Evolutionary conservation across 1,140 invertebrate species (phyloP).

Genomic region (Eueides isabella): DNA sequence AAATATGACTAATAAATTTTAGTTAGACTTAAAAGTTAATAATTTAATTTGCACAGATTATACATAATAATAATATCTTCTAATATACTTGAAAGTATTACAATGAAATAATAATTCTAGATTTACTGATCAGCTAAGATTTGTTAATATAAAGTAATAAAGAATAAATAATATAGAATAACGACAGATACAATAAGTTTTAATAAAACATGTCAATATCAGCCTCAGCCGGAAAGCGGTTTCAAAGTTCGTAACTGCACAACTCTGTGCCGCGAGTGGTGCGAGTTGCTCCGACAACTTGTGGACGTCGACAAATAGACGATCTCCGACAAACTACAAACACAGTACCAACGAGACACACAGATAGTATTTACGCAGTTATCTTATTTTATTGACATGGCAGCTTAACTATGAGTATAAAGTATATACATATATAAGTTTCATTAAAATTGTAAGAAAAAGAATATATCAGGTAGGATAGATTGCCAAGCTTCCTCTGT

Average conservation of each 20-base stretch:
- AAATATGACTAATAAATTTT: too few relatives aligned
- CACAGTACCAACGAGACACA: not conserved
- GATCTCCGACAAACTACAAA: not conserved
- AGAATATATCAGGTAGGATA: too few relatives aligned
- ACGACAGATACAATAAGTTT: conserved; percentile 5
- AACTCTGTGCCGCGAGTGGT: not conserved
- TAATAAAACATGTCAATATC: conserved; percentile 13
- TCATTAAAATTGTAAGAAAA: too few relatives aligned
- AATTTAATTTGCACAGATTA: not conserved
- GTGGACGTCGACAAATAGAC: conserved; percentile 6
- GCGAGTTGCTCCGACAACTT: not conserved
- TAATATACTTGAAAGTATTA: not conserved
- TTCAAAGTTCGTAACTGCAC: conserved; percentile 13
- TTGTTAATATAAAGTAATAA: too few relatives aligned
- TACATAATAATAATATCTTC: not conserved
- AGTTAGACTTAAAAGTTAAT: too few relatives aligned
- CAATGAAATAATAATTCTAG: not conserved
- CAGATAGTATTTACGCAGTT: too few relatives aligned
- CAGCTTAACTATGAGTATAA: too few relatives aligned
- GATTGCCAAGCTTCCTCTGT: too few relatives aligned
- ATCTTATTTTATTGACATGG: too few relatives aligned
- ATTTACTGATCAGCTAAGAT: not conserved
- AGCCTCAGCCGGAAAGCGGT: not conserved
- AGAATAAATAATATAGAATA: not conserved
- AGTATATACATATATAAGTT: too few relatives aligned